These are phyloP conservation scores for Caenorhabditis parvicauda DNA, from an alignment of 2,888 invertebrate species.

Conservation along the genomic window DNA sequence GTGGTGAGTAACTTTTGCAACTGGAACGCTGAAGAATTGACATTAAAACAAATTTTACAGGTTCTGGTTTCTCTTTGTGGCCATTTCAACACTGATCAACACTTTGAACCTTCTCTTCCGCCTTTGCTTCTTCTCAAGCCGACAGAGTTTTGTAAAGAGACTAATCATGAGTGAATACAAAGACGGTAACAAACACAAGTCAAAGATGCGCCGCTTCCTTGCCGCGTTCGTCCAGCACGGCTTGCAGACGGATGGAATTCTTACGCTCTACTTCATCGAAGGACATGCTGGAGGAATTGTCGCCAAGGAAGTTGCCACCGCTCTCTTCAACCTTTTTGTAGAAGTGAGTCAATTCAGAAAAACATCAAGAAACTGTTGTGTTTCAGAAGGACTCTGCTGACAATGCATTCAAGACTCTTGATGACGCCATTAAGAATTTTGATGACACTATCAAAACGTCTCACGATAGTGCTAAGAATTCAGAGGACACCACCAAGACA, in stretches of 20 bases:
- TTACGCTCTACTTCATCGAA: conserved; percentile 60
- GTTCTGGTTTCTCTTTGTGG: conserved; percentile 66
- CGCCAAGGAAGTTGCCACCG: conserved; percentile 52
- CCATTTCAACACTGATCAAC: conserved; percentile 64
- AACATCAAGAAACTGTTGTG: no score
- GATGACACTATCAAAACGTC: no score
- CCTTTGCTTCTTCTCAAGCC: conserved; percentile 29
- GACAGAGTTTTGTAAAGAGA: conserved; percentile 37
- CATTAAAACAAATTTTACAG: conserved; percentile 8
- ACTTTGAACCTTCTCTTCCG: conserved; percentile 65
- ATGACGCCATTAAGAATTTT: no score
- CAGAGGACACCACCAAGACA: no score
- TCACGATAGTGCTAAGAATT: no score
- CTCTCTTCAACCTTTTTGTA: conserved; percentile 50
- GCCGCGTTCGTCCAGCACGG: no score
- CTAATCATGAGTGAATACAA: no score
- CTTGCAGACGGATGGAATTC: conserved; percentile 58
- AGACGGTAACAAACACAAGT: no score
- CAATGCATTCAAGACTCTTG: no score
- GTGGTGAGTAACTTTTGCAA: conserved; percentile 35
- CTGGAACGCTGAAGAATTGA: background rate
- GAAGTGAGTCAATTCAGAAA: no score
- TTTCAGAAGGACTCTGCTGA: no score
- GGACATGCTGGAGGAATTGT: conserved; percentile 62
- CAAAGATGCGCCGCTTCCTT: no score